phyloP scores from a whole-genome alignment of 2,888 invertebrate species.

The Incurvaria masculella region DNA sequence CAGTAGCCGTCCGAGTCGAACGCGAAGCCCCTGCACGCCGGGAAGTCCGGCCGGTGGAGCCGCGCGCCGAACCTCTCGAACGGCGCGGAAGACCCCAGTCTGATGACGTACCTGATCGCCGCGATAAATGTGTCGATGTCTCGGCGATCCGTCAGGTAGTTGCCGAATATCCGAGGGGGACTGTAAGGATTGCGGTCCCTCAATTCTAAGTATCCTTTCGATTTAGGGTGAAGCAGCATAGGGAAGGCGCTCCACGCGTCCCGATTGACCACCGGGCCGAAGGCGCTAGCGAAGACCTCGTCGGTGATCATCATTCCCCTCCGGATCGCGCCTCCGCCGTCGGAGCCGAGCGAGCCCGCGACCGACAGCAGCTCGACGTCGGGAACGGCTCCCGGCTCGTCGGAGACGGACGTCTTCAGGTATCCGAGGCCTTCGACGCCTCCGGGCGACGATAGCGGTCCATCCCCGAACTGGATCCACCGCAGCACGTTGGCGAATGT shows the following conservation, averaged over 20 bases:
- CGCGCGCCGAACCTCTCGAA: constrained; percentile 48
- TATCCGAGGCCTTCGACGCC: constrained; percentile 40
- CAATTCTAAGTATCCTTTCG: constrained; percentile 56
- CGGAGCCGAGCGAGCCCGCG: constrained; percentile 37
- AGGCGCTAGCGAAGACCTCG: constrained; percentile 19
- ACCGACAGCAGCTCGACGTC: constrained; percentile 52
- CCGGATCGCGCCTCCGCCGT: constrained; percentile 27
- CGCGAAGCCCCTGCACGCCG: constrained; percentile 32
- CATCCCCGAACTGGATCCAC: constrained; percentile 23
- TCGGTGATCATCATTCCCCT: constrained; percentile 19
- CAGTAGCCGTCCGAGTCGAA: constrained; percentile 53
- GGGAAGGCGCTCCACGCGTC: constrained; percentile 30
- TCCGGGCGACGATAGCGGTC: constrained; percentile 33
- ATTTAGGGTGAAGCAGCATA: constrained; percentile 44
- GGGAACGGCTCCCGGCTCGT: constrained; percentile 36
- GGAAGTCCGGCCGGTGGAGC: constrained; percentile 35
- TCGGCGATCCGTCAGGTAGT: constrained; percentile 55
- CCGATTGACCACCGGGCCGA: constrained; percentile 20
- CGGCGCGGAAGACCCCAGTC: constrained; percentile 36
- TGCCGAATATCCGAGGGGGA: constrained; percentile 59
- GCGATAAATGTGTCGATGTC: constrained; percentile 49
- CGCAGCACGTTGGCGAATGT: constrained; percentile 15
- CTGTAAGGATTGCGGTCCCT: constrained; percentile 52
- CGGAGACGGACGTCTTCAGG: constrained; percentile 38
- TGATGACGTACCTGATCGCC: constrained; percentile 35